These are phyloP conservation scores for Periparus ater DNA, from an alignment of 2,797 vertebrate species.

Conservation along the genomic window DNA sequence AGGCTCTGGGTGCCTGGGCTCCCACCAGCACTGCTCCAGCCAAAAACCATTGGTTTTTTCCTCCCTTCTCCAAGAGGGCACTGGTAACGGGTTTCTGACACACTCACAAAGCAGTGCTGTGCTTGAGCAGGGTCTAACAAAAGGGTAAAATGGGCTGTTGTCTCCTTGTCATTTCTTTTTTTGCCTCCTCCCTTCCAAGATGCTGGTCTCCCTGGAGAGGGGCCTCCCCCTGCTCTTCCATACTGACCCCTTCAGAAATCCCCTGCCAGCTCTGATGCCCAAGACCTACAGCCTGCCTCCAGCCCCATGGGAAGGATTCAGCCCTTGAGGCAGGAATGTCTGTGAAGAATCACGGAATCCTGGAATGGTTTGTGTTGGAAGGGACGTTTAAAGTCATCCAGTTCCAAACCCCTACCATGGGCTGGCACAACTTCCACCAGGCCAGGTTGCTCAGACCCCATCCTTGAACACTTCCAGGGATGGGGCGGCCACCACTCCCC, in stretches of 20 bases:
- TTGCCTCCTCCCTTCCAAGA: not conserved
- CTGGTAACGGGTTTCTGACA: not conserved
- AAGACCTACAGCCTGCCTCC: not conserved
- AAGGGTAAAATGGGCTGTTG: accelerated
- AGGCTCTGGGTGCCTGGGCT: not conserved
- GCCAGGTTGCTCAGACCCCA: not conserved
- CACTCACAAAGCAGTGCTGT: not conserved
- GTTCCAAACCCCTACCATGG: not conserved
- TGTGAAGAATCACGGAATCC: not conserved
- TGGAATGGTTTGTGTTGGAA: not conserved
- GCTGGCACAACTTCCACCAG: not conserved
- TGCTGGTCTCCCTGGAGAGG: not conserved
- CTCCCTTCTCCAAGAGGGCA: not conserved
- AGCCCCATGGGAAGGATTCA: not conserved
- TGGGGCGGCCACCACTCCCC: not conserved
- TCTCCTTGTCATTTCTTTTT: not conserved
- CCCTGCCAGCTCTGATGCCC: not conserved
- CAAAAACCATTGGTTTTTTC: not conserved
- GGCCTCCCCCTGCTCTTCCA: not conserved
- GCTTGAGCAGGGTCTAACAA: not conserved
- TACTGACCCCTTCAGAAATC: not conserved
- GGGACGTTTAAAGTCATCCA: not conserved
- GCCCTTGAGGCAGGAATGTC: not conserved
- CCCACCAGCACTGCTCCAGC: not conserved
- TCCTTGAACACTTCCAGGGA: not conserved